phyloP scores from a whole-genome alignment of 2,113 vertebrate species.

The Manacus vitellinus region DNA sequence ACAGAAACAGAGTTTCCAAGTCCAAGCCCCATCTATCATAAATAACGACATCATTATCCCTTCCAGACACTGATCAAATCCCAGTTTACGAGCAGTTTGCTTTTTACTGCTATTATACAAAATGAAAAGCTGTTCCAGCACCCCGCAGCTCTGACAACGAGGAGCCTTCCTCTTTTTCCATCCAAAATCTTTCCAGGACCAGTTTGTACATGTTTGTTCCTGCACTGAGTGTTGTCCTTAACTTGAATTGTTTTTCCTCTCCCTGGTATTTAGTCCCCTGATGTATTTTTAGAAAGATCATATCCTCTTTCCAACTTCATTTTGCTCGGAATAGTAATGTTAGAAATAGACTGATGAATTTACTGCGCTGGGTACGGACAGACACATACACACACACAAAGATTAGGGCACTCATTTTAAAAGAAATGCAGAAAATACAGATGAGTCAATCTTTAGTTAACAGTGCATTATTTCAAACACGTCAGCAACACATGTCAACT shows the following conservation, averaged over 20 bases:
- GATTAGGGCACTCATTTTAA: constrained; percentile 54
- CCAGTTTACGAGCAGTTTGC: neutral
- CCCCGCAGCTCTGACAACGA: neutral
- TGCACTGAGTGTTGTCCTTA: neutral
- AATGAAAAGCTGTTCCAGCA: constrained; percentile 4
- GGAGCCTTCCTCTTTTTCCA: neutral
- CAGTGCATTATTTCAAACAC: constrained; percentile 60
- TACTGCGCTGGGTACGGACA: neutral
- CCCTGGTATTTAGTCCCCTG: constrained; percentile 28
- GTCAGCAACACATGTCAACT: constrained; percentile 47
- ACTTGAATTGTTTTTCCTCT: constrained; percentile 45
- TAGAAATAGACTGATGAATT: constrained; percentile 54
- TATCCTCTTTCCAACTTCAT: constrained; percentile 50
- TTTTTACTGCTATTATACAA: constrained; percentile 8
- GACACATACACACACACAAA: neutral
- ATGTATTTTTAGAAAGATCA: constrained; percentile 56
- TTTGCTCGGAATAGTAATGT: constrained; percentile 54
- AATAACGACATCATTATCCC: neutral
- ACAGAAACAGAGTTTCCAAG: neutral
- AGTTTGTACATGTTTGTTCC: constrained; percentile 5
- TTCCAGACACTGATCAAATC: constrained; percentile 33
- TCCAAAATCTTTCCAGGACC: neutral
- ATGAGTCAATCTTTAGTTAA: constrained; percentile 43
- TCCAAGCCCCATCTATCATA: neutral
- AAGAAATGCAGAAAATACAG: constrained; percentile 67